Conservation (phyloP, 2,797 vertebrate species). For the Sebastes diploproa region DNA sequence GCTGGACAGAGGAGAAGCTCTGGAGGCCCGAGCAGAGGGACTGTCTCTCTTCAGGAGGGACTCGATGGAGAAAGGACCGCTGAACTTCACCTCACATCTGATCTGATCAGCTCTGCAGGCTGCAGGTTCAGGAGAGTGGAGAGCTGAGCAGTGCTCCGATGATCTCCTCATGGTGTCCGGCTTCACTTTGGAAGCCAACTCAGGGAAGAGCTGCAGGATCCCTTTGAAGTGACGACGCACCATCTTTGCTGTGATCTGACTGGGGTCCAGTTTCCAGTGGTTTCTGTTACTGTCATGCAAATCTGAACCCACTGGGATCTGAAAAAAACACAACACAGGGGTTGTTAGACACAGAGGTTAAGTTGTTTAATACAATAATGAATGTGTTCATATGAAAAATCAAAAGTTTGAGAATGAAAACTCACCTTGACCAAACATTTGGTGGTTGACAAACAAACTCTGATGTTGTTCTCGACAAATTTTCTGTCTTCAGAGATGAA, state of each 20-base stretch:
- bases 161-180: neutral
- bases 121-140: neutral
- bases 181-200: constrained; percentile 46
- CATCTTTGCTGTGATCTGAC: constrained; percentile 78
- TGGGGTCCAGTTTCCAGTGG: constrained; percentile 79
- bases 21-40: neutral
- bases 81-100: constrained; percentile 67
- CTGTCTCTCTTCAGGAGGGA: constrained; percentile 72
- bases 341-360: neutral
- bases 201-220: constrained; percentile 70
- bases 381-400: neutral
- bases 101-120: constrained; percentile 12
- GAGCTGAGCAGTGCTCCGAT: neutral
- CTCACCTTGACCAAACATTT: constrained; percentile 80
- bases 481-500: constrained; percentile 62
- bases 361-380: fast-evolving
- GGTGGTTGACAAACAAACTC: constrained; percentile 79
- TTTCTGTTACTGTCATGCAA: constrained; percentile 64
- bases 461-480: constrained; percentile 71
- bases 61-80: constrained; percentile 79
- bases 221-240: constrained; percentile 78
- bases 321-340: neutral
- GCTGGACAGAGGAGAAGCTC: constrained; percentile 16
- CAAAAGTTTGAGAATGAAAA: neutral
- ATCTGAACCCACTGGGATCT: constrained; percentile 72